Evolutionary conservation across 2,888 invertebrate genomes (phyloP).

Genomic region (Xanthorhoe spadicearia): DNA sequence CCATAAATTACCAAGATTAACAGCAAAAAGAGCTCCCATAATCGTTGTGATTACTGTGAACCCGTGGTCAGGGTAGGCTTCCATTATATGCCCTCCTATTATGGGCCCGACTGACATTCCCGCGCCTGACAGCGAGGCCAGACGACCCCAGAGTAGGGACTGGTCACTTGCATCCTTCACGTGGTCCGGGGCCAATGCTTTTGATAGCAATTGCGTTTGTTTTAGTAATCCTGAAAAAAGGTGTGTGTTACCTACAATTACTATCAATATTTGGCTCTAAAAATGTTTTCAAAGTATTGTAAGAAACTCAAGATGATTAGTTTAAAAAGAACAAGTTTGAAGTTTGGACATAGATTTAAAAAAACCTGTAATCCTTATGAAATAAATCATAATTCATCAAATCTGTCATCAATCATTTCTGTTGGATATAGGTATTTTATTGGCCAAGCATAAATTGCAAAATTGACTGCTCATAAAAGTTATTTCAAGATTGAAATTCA

Average conservation of each 20-base stretch:
- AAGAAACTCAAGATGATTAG: no score
- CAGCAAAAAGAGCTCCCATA: constrained; percentile 48
- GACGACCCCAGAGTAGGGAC: constrained; percentile 81
- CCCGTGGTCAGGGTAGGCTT: constrained; percentile 72
- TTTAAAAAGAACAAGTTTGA: no score
- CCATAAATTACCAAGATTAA: constrained; percentile 52
- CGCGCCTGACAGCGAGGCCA: constrained; percentile 84
- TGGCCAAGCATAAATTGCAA: no score
- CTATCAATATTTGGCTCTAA: no score
- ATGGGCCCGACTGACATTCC: constrained; percentile 87
- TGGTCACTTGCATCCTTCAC: constrained; percentile 70
- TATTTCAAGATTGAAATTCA: no score
- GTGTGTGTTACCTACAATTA: neutral
- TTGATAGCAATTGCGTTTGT: constrained; percentile 86
- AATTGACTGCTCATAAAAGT: no score
- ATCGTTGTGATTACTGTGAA: constrained; percentile 76
- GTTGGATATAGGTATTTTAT: no score
- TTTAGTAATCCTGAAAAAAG: constrained; percentile 83
- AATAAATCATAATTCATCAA: no score
- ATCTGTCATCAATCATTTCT: no score
- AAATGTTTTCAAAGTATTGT: no score
- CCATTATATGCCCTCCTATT: constrained; percentile 85
- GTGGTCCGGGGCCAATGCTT: constrained; percentile 85
- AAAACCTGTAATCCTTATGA: no score
- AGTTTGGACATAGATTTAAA: no score